These are phyloP conservation scores for Menidia beryllina DNA, from an alignment of 2,113 vertebrate genomes.

Conservation along the genomic window DNA sequence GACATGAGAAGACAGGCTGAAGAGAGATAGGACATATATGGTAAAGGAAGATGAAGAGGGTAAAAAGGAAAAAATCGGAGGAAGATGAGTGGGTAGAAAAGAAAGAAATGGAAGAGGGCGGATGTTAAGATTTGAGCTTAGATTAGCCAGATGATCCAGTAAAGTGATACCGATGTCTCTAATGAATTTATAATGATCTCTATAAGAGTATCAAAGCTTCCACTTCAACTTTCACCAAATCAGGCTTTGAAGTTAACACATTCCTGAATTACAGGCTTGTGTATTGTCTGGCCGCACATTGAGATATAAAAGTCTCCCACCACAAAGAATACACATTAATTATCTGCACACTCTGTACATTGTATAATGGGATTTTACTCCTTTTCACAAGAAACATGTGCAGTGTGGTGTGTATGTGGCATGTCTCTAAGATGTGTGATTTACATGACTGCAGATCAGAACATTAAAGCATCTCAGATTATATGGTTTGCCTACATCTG, in stretches of 20 bases:
- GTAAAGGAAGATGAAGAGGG: conserved; percentile 13
- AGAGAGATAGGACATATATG: conserved; percentile 12
- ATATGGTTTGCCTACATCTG: too few relatives aligned
- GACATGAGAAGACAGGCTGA: conserved; percentile 32
- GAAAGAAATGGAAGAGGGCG: not conserved
- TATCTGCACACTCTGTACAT: not conserved
- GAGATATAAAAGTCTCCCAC: not conserved
- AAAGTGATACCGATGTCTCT: conserved; percentile 38
- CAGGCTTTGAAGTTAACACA: conserved; percentile 19
- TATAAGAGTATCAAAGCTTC: conserved; percentile 14
- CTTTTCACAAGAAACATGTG: conserved; percentile 3
- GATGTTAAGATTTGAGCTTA: conserved; percentile 30
- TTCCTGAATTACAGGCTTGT: not conserved
- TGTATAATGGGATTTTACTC: not conserved
- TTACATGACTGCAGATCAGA: not conserved
- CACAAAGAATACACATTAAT: not conserved
- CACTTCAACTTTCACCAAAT: not conserved
- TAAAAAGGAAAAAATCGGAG: not conserved
- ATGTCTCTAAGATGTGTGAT: conserved; percentile 9
- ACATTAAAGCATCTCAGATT: too few relatives aligned
- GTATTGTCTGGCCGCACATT: not conserved
- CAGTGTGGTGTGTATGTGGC: conserved; percentile 7
- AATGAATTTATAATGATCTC: conserved; percentile 47
- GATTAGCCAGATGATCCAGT: conserved; percentile 53
- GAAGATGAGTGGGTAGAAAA: conserved; percentile 1